Percentiles rank a stretch among this genome's conserved stretches.
Evolutionary conservation across 2,797 vertebrate species (phyloP).

Genomic region (Sebastes vulpes): DNA sequence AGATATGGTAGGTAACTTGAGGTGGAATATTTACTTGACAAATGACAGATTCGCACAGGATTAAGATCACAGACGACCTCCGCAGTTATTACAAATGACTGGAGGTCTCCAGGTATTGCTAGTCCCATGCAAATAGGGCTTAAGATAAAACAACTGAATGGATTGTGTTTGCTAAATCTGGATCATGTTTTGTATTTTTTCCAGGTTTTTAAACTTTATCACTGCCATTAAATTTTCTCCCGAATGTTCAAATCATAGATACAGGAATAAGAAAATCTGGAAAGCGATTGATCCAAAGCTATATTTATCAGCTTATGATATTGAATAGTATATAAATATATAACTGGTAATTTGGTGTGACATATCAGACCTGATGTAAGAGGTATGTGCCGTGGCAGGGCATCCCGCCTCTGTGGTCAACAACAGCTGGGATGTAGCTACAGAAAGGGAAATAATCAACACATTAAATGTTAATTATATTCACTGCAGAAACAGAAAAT

Average conservation of each 20-base stretch:
- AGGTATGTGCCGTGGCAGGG: slow-evolving; percentile 96
- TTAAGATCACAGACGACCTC: too few species aligned
- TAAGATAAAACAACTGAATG: background rate
- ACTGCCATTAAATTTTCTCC: background rate
- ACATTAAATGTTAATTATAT: background rate
- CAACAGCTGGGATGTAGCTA: slow-evolving; percentile 97
- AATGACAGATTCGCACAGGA: too few species aligned
- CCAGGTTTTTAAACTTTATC: background rate
- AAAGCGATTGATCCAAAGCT: background rate
- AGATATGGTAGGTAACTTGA: too few species aligned
- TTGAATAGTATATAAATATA: background rate
- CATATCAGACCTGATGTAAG: slow-evolving; percentile 91
- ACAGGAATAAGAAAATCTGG: background rate
- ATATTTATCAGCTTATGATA: background rate
- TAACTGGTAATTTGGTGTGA: background rate
- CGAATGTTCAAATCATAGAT: background rate
- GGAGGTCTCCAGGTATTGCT: fast-evolving
- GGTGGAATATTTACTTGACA: too few species aligned
- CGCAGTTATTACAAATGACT: fast-evolving
- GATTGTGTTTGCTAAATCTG: background rate
- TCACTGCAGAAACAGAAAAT: background rate
- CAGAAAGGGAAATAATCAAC: slow-evolving; percentile 10
- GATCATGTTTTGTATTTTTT: background rate
- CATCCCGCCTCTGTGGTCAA: slow-evolving; percentile 96
- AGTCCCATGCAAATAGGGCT: too few species aligned